Evolutionary conservation across 2,888 invertebrate genomes (phyloP).

Genomic region (Geophilus truncorum): DNA sequence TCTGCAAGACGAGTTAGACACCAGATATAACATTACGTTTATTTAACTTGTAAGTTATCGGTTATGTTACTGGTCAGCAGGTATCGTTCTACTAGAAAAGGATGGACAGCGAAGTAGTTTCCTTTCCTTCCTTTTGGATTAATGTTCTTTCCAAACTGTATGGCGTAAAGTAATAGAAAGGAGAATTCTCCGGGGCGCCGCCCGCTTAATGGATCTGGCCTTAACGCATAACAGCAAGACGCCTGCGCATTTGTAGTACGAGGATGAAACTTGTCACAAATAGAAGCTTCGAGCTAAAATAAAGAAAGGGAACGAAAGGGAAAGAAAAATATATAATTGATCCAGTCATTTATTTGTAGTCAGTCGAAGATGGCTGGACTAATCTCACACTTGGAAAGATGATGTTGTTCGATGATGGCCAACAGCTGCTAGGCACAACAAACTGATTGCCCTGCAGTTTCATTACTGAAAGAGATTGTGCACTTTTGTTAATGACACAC

Average conservation of each 20-base stretch:
- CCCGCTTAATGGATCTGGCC: neutral
- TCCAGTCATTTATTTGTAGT: neutral
- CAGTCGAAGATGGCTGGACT: neutral
- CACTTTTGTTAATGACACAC: slow-evolving; percentile 20
- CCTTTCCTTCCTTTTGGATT: neutral
- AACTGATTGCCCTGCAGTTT: slow-evolving; percentile 12
- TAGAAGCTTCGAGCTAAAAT: neutral
- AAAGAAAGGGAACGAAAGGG: neutral
- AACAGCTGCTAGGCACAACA: slow-evolving; percentile 7
- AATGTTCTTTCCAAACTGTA: neutral
- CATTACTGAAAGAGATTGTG: slow-evolving; percentile 11
- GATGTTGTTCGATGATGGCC: slow-evolving; percentile 9
- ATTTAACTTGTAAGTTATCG: no score
- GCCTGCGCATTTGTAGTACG: neutral
- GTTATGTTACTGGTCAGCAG: neutral
- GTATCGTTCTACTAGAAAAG: neutral
- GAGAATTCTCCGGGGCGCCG: neutral
- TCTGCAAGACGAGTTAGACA: no score
- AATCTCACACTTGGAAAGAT: neutral
- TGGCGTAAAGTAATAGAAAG: neutral
- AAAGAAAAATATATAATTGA: neutral
- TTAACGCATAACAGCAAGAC: neutral
- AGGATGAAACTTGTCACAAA: neutral
- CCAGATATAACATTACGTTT: no score
- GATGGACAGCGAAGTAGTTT: slow-evolving; percentile 1